Conservation (phyloP, 2,888 invertebrate genomes). For the Myopa testacea region DNA sequence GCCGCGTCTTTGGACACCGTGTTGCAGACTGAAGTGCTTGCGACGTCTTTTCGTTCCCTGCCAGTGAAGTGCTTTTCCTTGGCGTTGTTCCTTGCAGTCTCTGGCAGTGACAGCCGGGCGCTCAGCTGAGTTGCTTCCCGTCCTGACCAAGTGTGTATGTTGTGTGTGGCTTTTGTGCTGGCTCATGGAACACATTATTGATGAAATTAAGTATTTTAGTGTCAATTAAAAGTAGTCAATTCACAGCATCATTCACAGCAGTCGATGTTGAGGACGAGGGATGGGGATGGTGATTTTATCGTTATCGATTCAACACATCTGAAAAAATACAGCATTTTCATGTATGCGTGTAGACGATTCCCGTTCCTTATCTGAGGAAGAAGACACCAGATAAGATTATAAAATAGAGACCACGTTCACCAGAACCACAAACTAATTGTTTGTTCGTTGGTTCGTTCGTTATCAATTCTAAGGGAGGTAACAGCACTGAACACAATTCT, state of each 20-base stretch:
- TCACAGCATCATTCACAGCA: background rate
- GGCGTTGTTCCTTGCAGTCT: background rate
- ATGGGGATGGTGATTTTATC: background rate
- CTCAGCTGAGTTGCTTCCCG: background rate
- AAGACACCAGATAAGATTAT: too few relatives aligned
- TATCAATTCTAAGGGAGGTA: too few relatives aligned
- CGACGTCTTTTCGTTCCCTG: background rate
- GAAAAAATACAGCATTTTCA: background rate
- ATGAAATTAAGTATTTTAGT: constrained; percentile 56
- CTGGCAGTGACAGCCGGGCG: background rate
- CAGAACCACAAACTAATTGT: too few relatives aligned
- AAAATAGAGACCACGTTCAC: too few relatives aligned
- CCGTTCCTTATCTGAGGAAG: too few relatives aligned
- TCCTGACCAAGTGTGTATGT: background rate
- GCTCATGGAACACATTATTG: constrained; percentile 52
- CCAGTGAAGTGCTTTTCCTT: background rate
- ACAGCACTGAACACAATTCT: too few relatives aligned
- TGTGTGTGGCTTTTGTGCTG: constrained; percentile 19
- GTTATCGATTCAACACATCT: background rate
- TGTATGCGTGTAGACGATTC: too few relatives aligned
- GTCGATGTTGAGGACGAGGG: background rate
- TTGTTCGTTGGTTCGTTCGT: too few relatives aligned
- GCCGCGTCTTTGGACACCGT: background rate
- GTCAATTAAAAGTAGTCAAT: constrained; percentile 55
- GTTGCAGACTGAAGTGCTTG: background rate